Evolutionary conservation across 1,140 invertebrate genomes (phyloP).

Genomic region (Brachionus rubens): DNA sequence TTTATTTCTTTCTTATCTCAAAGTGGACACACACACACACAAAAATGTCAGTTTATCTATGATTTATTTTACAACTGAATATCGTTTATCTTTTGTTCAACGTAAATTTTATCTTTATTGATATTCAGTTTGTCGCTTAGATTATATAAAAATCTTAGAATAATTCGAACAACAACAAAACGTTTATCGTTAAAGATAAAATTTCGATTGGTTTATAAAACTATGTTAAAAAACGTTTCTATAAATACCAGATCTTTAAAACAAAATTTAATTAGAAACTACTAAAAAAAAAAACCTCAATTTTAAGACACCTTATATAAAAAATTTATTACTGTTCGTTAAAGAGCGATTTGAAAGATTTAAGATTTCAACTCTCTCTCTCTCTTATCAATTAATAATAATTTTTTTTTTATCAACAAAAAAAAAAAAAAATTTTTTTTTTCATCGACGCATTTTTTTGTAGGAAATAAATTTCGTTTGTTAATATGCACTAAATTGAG

Average conservation of each 20-base stretch:
- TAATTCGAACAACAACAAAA: too few relatives aligned
- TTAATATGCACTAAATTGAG: constrained; percentile 88
- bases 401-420: not conserved
- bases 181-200: too few relatives aligned
- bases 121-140: not conserved
- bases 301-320: constrained; percentile 1
- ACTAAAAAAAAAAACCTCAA: constrained; percentile 6
- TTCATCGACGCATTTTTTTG: constrained; percentile 46
- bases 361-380: too few relatives aligned
- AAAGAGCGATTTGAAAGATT: too few relatives aligned
- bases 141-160: too few relatives aligned
- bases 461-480: constrained; percentile 84
- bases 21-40: not conserved
- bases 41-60: constrained; percentile 45
- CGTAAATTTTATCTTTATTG: constrained; percentile 44
- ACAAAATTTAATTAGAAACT: not conserved
- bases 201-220: constrained; percentile 1
- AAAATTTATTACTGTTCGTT: not conserved
- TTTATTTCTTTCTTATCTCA: constrained; percentile 19
- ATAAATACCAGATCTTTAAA: constrained; percentile 36
- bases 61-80: constrained; percentile 44
- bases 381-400: not conserved
- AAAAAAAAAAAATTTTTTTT: not conserved
- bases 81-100: not conserved
- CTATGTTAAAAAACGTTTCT: too few relatives aligned